phyloP scores from a whole-genome alignment of 1,140 invertebrate genomes.

The Musca domestica region DNA sequence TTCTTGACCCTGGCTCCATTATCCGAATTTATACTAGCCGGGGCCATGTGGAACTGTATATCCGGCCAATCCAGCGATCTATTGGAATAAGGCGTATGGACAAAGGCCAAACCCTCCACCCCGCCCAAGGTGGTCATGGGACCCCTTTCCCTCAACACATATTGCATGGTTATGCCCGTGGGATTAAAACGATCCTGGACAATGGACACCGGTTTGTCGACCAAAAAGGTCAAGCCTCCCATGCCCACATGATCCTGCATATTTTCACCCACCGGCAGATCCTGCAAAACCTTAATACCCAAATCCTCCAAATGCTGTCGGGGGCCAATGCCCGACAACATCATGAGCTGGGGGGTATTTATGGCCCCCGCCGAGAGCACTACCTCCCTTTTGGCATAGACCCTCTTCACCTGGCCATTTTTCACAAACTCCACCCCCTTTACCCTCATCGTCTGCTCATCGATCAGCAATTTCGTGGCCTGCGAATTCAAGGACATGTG shows the following conservation, averaged over 20 bases:
- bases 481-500: conserved; percentile 76
- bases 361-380: conserved; percentile 78
- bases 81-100: conserved; percentile 80
- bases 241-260: conserved; percentile 81
- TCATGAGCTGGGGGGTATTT: conserved; percentile 77
- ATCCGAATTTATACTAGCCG: conserved; percentile 79
- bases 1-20: conserved; percentile 71
- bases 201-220: conserved; percentile 74
- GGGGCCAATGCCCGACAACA: conserved; percentile 86
- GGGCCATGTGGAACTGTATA: conserved; percentile 84
- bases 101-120: conserved; percentile 80
- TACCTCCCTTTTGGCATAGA: conserved; percentile 72
- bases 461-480: conserved; percentile 69
- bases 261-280: conserved; percentile 74
- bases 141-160: conserved; percentile 71
- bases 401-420: conserved; percentile 64
- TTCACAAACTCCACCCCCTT: conserved; percentile 74
- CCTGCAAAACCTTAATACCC: conserved; percentile 69
- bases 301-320: conserved; percentile 68
- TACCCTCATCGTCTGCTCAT: conserved; percentile 68
- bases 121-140: conserved; percentile 83
- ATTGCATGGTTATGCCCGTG: conserved; percentile 74
- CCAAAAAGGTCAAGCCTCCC: conserved; percentile 75
- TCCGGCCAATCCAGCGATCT: conserved; percentile 72
- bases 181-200: conserved; percentile 71